Percentiles rank a stretch among this genome's conserved stretches.
Evolutionary conservation across 2,888 invertebrate species (phyloP).

Genomic region (Oscheius sp.): DNA sequence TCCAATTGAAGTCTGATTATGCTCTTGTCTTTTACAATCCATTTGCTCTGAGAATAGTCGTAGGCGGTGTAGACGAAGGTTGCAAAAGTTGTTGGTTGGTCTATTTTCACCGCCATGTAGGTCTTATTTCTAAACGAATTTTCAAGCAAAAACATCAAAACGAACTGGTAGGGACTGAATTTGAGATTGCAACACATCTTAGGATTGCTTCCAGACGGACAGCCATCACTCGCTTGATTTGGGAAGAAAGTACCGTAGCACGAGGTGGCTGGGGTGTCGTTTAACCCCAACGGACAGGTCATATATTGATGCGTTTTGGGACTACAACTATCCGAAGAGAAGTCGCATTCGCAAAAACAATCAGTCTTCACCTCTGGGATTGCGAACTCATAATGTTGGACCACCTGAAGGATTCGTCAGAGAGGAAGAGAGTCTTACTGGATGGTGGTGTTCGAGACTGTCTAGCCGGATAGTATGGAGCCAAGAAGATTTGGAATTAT

Average conservation of each 20-base stretch:
- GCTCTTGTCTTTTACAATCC: slow-evolving; percentile 63
- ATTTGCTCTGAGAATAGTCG: slow-evolving; percentile 57
- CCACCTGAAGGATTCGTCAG: slow-evolving; percentile 42
- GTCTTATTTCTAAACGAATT: slow-evolving; percentile 46
- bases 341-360: slow-evolving; percentile 67
- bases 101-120: slow-evolving; percentile 63
- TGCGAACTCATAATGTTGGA: slow-evolving; percentile 67
- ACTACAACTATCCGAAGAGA: slow-evolving; percentile 41
- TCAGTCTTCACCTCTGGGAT: slow-evolving; percentile 65
- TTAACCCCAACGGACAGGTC: slow-evolving; percentile 36
- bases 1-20: slow-evolving; percentile 61
- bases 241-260: slow-evolving; percentile 69
- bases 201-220: slow-evolving; percentile 54
- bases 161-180: slow-evolving; percentile 45
- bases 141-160: too few species aligned
- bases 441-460: slow-evolving; percentile 66
- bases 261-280: slow-evolving; percentile 31
- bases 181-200: slow-evolving; percentile 66
- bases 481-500: slow-evolving; percentile 37
- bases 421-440: slow-evolving; percentile 38
- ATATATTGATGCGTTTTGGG: slow-evolving; percentile 51
- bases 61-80: slow-evolving; percentile 65
- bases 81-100: slow-evolving; percentile 63
- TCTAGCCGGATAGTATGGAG: slow-evolving; percentile 64
- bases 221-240: slow-evolving; percentile 63